Percentiles rank a stretch among this genome's conserved stretches.
These are phyloP conservation scores for Eilema griseolum DNA, from an alignment of 2,888 invertebrate species.

Conservation along the genomic window DNA sequence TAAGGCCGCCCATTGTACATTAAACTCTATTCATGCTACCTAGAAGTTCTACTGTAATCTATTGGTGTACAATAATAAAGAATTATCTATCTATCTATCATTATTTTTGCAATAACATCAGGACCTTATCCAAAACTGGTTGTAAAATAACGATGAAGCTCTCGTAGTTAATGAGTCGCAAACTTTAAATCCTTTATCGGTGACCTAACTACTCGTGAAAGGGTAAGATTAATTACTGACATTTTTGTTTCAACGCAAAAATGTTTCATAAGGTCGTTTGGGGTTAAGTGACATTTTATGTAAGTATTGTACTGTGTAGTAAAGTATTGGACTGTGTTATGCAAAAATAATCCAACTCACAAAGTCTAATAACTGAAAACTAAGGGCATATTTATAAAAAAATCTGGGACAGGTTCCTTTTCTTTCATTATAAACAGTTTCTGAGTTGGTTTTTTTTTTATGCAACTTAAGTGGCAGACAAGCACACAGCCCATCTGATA, in stretches of 20 bases:
- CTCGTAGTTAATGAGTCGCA: slow-evolving; percentile 75
- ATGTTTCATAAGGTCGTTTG: slow-evolving; percentile 34
- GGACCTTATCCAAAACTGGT: slow-evolving; percentile 32
- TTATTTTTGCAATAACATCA: not conserved
- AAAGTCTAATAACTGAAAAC: not conserved
- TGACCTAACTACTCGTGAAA: slow-evolving; percentile 82
- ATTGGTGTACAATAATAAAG: no score
- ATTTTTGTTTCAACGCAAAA: slow-evolving; percentile 66
- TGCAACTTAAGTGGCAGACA: no score
- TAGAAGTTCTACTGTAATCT: no score
- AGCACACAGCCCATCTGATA: no score
- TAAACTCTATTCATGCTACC: no score
- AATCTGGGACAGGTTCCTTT: no score
- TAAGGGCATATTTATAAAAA: no score
- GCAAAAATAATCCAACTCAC: not conserved
- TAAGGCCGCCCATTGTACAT: no score
- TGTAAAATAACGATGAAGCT: slow-evolving; percentile 48
- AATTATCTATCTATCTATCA: no score
- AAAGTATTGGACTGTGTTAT: not conserved
- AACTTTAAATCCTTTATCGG: slow-evolving; percentile 68
- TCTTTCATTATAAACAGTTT: no score
- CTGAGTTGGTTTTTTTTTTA: no score
- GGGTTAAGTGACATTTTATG: slow-evolving; percentile 12
- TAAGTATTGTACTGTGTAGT: slow-evolving; percentile 1
- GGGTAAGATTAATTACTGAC: slow-evolving; percentile 83